Evolutionary conservation across 2,113 vertebrate genomes (phyloP), one percentile per base, ranked within the genome.

Genomic region (Phalacrocorax brasilianus): DNA sequence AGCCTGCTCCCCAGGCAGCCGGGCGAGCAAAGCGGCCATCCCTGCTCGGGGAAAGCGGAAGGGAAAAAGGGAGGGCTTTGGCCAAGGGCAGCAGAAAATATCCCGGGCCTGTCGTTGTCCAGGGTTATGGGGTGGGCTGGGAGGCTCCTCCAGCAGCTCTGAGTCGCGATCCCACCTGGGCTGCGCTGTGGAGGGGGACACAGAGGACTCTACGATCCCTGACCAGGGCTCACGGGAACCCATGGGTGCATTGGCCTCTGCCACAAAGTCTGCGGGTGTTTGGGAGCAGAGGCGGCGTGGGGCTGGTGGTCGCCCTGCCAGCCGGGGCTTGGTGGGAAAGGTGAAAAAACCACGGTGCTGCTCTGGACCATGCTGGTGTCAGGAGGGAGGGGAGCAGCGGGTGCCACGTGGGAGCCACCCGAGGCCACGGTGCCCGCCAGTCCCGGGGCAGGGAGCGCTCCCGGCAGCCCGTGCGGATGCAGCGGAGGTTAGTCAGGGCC

Each of bases 191-290:
- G 11, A 78, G 33, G 32, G 55, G 67, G n/a, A 86, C 35, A 11
- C 0, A 0, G 5, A 40, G 1, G 26, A 8, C 6, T 38, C 49
- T 50, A 53, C 1, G 7, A 28, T 14, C 44, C n/a, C 28, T 44
- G 21, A 26, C 5, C 6, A 1, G 59, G 14, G 8, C 8, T 38
- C 8, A 6, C 1, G 3, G 35, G 49, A 33, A 3, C 56, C 56
- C n/a, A 5, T 2, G 62, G 14, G 33, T 20, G 15, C 45, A 4
- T 26, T 5, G 17, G 14, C 56, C 14, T 73, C 65, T 2, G 15
- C 53, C 44, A 11, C 35, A 24, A 24, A 11, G 30, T 6, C 42
- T 12, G 38, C 0, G 2, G 62, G 49, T 14, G 35, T 8, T 17
- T 9, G 28, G 38, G 49, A 35, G 33, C 9, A 11, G 42, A 17